phyloP scores from a whole-genome alignment of 2,113 vertebrate genomes.

The Spermophilus dauricus region DNA sequence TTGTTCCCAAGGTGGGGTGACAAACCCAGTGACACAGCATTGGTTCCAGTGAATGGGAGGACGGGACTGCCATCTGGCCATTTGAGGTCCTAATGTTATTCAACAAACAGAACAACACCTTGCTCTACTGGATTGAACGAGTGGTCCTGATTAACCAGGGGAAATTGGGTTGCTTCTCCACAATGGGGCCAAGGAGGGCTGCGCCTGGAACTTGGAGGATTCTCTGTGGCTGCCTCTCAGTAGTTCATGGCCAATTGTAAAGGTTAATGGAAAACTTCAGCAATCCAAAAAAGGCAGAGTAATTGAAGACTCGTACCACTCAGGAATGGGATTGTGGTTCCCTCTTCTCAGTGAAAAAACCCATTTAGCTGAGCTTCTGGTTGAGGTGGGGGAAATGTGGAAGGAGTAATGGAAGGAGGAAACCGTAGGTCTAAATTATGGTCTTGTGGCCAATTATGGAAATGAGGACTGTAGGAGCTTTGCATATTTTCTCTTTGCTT shows the following conservation, averaged over 20 bases:
- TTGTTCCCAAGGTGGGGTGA: not conserved
- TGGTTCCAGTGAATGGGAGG: not conserved
- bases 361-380: not conserved
- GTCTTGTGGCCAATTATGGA: not conserved
- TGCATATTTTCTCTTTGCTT: conserved; percentile 20
- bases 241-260: not conserved
- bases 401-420: not conserved
- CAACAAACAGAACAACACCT: not conserved
- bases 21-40: not conserved
- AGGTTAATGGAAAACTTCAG: not conserved
- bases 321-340: conserved; percentile 5
- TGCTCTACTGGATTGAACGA: not conserved
- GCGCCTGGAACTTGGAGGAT: not conserved
- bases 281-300: not conserved
- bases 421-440: not conserved
- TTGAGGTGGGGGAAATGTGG: not conserved
- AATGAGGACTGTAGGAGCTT: not conserved
- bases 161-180: not conserved
- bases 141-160: not conserved
- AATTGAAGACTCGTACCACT: not conserved
- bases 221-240: not conserved
- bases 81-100: not conserved
- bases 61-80: not conserved
- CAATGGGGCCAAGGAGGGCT: not conserved
- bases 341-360: not conserved